These are phyloP conservation scores for Thaleichthys pacificus DNA, from an alignment of 2,797 vertebrate genomes.

Conservation along the genomic window DNA sequence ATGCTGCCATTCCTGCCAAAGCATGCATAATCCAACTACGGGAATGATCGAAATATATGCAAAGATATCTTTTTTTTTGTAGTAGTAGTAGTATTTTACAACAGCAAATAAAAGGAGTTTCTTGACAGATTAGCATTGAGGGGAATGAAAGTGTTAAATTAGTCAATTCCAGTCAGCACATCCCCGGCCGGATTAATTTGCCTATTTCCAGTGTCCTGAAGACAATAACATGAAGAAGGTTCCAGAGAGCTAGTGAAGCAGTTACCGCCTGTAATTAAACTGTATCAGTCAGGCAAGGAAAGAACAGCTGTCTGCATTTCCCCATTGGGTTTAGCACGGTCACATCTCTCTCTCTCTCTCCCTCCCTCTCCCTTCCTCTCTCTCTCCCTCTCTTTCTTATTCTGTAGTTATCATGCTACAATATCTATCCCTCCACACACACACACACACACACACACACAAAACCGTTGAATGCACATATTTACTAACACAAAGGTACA, in stretches of 20 bases:
- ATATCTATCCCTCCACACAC: constrained; percentile 20
- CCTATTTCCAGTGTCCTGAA: constrained; percentile 55
- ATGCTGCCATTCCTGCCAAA: too few species aligned
- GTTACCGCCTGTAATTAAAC: constrained; percentile 62
- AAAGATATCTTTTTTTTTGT: background rate
- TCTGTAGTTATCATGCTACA: background rate
- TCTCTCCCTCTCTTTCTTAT: constrained; percentile 15
- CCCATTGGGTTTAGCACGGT: constrained; percentile 45
- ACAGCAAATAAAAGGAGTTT: background rate
- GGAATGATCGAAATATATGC: background rate
- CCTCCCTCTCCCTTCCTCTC: constrained; percentile 28
- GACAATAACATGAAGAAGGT: constrained; percentile 47
- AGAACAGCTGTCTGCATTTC: constrained; percentile 66
- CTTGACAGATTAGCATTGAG: constrained; percentile 10
- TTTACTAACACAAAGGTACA: background rate
- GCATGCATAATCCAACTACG: too few species aligned
- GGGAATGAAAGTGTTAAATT: constrained; percentile 23
- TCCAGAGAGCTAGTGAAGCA: constrained; percentile 25
- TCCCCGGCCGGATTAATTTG: constrained; percentile 42
- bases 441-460: constrained; percentile 25
- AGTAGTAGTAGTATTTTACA: background rate
- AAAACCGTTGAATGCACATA: background rate
- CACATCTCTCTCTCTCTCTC: constrained; percentile 19
- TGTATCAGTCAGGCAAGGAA: constrained; percentile 64
- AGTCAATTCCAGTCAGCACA: constrained; percentile 29